phyloP scores from a whole-genome alignment of 1,140 invertebrate genomes.

The Drosophila ficusphila region DNA sequence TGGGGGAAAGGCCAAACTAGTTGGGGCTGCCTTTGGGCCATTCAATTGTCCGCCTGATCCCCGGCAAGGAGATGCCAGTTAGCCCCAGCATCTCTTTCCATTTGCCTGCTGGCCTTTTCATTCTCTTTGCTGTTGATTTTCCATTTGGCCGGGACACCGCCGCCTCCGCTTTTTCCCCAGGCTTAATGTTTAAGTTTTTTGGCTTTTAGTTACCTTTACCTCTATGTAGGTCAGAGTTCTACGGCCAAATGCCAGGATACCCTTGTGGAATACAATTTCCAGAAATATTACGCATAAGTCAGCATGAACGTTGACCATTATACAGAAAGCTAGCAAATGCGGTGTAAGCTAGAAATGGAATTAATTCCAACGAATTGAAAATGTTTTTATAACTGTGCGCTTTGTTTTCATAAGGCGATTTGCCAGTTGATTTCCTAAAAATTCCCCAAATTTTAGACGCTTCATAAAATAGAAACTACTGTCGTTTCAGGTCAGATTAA shows the following conservation, averaged over 20 bases:
- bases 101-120: constrained; percentile 50
- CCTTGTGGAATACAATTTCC: neutral
- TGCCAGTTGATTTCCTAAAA: neutral
- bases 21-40: constrained; percentile 37
- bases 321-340: constrained; percentile 11
- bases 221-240: constrained; percentile 33
- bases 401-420: neutral
- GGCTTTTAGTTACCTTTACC: constrained; percentile 33
- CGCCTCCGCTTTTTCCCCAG: constrained; percentile 17
- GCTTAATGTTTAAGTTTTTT: constrained; percentile 35
- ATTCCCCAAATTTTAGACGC: constrained; percentile 5
- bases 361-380: neutral
- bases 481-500: constrained; percentile 10
- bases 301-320: constrained; percentile 2
- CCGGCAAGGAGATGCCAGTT: constrained; percentile 24
- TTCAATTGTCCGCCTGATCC: constrained; percentile 61
- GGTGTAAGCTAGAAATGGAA: neutral
- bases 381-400: neutral
- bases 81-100: constrained; percentile 19
- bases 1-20: constrained; percentile 23
- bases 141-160: constrained; percentile 28
- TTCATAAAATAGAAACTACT: neutral
- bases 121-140: constrained; percentile 50
- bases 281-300: constrained; percentile 22
- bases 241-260: neutral